Percentiles rank a stretch among this genome's conserved stretches.
These are phyloP conservation scores for Leiothrix lutea DNA, from an alignment of 2,113 vertebrate species.

Conservation along the genomic window DNA sequence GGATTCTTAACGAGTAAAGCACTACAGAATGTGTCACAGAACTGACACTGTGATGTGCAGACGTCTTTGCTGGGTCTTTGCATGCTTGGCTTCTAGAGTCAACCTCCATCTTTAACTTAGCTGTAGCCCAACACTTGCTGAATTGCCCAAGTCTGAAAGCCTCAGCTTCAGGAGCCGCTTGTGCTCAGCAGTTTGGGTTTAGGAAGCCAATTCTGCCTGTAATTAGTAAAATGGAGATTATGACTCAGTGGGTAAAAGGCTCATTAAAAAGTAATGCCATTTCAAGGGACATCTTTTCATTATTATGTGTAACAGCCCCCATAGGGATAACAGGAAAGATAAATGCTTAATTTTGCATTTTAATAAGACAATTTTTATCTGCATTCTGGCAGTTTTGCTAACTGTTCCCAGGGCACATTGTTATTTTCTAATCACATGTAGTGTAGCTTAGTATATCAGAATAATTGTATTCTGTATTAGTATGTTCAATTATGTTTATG, in stretches of 20 bases:
- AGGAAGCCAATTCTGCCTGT: conserved; percentile 19
- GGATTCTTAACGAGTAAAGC: background rate
- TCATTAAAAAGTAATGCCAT: conserved; percentile 57
- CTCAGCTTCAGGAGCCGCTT: background rate
- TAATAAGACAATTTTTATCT: conserved; percentile 53
- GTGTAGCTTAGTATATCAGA: background rate
- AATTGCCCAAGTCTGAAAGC: background rate
- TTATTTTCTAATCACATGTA: conserved; percentile 49
- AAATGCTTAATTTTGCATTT: conserved; percentile 51
- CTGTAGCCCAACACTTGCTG: background rate
- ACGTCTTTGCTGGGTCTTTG: background rate
- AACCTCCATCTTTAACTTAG: background rate
- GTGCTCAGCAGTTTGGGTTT: background rate
- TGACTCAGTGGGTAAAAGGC: conserved; percentile 32
- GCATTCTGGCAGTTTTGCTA: conserved; percentile 56
- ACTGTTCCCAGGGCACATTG: conserved; percentile 48
- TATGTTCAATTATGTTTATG: conserved; percentile 7
- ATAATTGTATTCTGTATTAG: background rate
- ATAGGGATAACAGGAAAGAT: conserved; percentile 38
- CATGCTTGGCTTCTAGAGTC: background rate
- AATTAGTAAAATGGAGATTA: conserved; percentile 53
- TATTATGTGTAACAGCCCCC: conserved; percentile 32
- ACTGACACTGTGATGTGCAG: background rate
- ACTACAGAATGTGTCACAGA: background rate
- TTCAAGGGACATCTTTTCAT: conserved; percentile 62